These are phyloP conservation scores for Sceloporus undulatus DNA, from an alignment of 2,113 vertebrate species.

Conservation along the genomic window DNA sequence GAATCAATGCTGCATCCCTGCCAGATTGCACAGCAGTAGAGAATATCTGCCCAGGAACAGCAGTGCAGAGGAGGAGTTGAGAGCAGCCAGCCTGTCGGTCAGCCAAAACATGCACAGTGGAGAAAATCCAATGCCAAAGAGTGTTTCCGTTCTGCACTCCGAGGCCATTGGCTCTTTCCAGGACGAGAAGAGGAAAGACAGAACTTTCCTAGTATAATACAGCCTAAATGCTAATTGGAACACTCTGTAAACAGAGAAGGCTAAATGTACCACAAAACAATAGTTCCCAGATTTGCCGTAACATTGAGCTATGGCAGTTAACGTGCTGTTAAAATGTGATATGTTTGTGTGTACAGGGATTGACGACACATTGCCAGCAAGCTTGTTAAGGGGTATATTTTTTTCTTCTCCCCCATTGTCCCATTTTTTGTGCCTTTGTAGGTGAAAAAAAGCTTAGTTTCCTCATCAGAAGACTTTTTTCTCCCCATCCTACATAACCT, in stretches of 20 bases:
- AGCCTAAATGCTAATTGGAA: not conserved
- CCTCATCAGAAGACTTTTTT: not conserved
- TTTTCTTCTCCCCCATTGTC: too few relatives aligned
- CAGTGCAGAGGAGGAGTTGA: slow-evolving; percentile 5
- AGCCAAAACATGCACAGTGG: not conserved
- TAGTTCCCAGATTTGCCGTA: too few relatives aligned
- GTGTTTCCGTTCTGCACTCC: not conserved
- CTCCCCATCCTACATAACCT: not conserved
- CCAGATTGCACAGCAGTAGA: not conserved
- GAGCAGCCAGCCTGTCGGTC: not conserved
- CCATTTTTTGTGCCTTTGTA: too few relatives aligned
- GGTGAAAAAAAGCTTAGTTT: not conserved
- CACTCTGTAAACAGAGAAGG: too few relatives aligned
- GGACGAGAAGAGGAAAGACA: not conserved
- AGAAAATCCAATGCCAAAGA: not conserved
- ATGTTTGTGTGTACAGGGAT: too few relatives aligned
- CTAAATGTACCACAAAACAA: too few relatives aligned
- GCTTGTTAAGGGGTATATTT: too few relatives aligned
- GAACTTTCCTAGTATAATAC: not conserved
- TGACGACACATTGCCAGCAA: too few relatives aligned
- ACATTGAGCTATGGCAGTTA: too few relatives aligned
- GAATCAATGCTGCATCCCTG: not conserved
- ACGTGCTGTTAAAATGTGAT: too few relatives aligned
- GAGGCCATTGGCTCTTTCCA: not conserved
- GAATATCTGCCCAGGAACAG: slow-evolving; percentile 14